Evolutionary conservation across 1,140 invertebrate genomes (phyloP).

Genomic region (Amphibalanus amphitrite): DNA sequence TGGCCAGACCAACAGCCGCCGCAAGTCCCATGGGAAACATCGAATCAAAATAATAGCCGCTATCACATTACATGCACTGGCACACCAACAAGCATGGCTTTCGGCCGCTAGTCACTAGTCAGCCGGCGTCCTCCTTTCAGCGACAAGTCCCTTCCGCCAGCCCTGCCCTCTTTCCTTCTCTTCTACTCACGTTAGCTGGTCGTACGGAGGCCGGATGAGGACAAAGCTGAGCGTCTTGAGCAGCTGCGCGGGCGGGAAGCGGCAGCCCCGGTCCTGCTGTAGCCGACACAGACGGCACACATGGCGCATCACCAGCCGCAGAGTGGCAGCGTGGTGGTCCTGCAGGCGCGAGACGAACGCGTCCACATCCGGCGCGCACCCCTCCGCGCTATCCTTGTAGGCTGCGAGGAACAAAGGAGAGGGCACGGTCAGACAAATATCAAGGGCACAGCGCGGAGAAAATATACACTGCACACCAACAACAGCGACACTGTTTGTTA

Average conservation of each 20-base stretch:
- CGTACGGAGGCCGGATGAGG: background rate
- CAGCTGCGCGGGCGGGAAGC: conserved; percentile 1
- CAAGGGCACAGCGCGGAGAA: background rate
- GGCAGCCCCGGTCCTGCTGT: background rate
- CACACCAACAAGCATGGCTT: too few relatives aligned
- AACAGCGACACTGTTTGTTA: background rate
- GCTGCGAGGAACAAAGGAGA: background rate
- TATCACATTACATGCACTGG: too few relatives aligned
- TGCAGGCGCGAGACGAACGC: background rate
- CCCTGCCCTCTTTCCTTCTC: too few relatives aligned
- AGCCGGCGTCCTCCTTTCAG: too few relatives aligned
- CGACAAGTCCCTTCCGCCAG: too few relatives aligned
- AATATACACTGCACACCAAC: background rate
- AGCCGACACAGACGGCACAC: background rate
- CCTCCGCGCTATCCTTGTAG: background rate
- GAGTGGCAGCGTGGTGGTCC: background rate
- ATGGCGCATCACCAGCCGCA: background rate
- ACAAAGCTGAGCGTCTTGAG: conserved; percentile 1
- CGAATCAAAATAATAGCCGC: too few relatives aligned
- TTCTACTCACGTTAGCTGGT: background rate
- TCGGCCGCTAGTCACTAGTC: too few relatives aligned
- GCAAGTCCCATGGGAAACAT: too few relatives aligned
- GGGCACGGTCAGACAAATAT: background rate
- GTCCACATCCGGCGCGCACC: background rate
- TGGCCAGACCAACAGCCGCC: too few relatives aligned